phyloP scores from a whole-genome alignment of 1,140 invertebrate species.

The Onthophagus taurus region DNA sequence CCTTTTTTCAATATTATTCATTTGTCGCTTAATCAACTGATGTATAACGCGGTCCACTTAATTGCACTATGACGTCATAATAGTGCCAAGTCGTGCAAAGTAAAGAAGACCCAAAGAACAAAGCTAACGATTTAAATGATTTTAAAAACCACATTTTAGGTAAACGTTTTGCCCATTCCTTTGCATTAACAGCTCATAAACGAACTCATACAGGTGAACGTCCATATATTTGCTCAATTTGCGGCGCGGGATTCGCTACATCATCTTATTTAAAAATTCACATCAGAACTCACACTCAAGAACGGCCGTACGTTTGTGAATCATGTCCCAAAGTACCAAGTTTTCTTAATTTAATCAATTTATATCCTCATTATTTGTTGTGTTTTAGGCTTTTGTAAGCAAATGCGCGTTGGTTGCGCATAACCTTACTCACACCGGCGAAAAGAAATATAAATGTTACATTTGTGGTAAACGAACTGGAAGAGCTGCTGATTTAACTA shows the following conservation, averaged over 20 bases:
- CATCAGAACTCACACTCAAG: conserved; percentile 57
- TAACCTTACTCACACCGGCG: conserved; percentile 36
- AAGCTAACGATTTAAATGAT: too few species aligned
- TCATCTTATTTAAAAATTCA: conserved; percentile 77
- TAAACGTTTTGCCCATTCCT: conserved; percentile 30
- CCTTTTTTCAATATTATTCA: too few species aligned
- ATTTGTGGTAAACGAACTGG: conserved; percentile 27
- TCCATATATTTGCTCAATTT: conserved; percentile 50
- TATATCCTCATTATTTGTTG: not conserved
- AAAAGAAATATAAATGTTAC: conserved; percentile 29
- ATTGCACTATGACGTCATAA: too few species aligned
- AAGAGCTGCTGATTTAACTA: conserved; percentile 35
- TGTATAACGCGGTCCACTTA: too few species aligned
- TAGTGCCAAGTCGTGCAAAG: too few species aligned
- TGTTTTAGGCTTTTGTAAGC: conserved; percentile 27
- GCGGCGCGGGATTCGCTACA: conserved; percentile 44
- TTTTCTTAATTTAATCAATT: not conserved
- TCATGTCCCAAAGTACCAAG: conserved; percentile 25
- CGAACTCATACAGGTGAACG: conserved; percentile 59
- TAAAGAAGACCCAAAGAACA: too few species aligned
- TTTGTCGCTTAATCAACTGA: too few species aligned
- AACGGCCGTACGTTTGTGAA: conserved; percentile 28
- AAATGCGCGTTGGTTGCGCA: conserved; percentile 27
- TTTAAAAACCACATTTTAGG: too few species aligned
- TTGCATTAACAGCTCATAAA: conserved; percentile 25